Base-by-base conservation (phyloP, 2,888 invertebrate species). In the Liodrosophila aerea region DNA sequence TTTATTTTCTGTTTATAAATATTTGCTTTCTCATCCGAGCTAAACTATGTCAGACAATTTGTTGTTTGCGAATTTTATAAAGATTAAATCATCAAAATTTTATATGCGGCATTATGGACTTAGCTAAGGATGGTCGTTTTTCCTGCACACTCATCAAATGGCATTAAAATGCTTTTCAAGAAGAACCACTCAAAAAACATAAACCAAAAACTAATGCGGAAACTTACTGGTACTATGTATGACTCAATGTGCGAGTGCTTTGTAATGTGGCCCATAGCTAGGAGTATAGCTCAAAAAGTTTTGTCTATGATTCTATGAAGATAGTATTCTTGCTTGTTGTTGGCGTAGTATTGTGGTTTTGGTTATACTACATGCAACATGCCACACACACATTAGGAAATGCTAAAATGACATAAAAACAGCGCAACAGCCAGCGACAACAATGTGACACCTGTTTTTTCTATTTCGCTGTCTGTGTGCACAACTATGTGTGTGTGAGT, bases 391-490 rank as follows among this genome's bases (percentile, higher is more conserved):
- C 85, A 81, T 85, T 85, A 85, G 85, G 80, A 81, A 81, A 81
- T 73, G 85, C 76, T 81, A 70, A 82, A 82, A 69, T 74, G 74
- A 66, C 72, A 80, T 83, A 83, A 81, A 81, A 76, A 85, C 69
- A 62, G 56, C 45, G 76, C 69, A 81, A 74, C 74, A 71, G 64
- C 43, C 64, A 73, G 76, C 56, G 67, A 81, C 82, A 81, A 77
- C 75, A 78, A 84, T 85, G 78, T 81, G 78, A 78, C 78, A 78
- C 78, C 85, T 85, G 82, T 82, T 85, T 84, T 76, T 74, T 43
- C 27, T 39, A 7, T 7, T 56, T 4, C n/a, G 12, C 18, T 58
- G 11, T 59, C 30, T 34, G 34, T 56, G 34, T 27, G 31, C 47
- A 27, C 12, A 9, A 33, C 64, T 22, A 53, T 30, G 34, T 36